phyloP scores from a whole-genome alignment of 2,113 vertebrate species.

The Bubo scandiacus region DNA sequence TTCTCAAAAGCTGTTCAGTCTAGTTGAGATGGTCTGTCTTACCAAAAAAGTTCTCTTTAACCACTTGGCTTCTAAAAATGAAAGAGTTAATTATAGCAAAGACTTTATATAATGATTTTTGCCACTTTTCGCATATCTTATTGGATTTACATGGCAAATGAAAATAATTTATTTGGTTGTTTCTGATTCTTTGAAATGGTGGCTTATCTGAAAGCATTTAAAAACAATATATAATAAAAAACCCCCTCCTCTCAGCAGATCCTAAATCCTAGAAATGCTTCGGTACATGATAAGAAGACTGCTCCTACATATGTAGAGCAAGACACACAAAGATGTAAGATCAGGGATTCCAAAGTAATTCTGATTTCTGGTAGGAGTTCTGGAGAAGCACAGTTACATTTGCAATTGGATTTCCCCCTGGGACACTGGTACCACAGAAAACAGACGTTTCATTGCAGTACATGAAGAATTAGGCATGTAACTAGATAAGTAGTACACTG shows the following conservation, averaged over 20 bases:
- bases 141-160: background rate
- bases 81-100: background rate
- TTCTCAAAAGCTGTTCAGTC: background rate
- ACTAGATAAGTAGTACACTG: background rate
- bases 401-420: slow-evolving; percentile 27
- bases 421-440: background rate
- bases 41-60: background rate
- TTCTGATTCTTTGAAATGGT: background rate
- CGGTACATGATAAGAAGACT: background rate
- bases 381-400: background rate
- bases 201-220: background rate
- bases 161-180: background rate
- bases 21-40: background rate
- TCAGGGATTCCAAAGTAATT: background rate
- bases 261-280: background rate
- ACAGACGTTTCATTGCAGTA: slow-evolving; percentile 16
- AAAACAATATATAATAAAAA: background rate
- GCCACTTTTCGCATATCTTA: background rate
- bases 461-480: background rate
- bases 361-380: background rate
- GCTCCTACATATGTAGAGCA: background rate
- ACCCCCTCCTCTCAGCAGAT: background rate
- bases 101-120: background rate
- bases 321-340: background rate
- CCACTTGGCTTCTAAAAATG: background rate